Conservation (phyloP, 1,140 invertebrate species). For the Gerris buenoi region DNA sequence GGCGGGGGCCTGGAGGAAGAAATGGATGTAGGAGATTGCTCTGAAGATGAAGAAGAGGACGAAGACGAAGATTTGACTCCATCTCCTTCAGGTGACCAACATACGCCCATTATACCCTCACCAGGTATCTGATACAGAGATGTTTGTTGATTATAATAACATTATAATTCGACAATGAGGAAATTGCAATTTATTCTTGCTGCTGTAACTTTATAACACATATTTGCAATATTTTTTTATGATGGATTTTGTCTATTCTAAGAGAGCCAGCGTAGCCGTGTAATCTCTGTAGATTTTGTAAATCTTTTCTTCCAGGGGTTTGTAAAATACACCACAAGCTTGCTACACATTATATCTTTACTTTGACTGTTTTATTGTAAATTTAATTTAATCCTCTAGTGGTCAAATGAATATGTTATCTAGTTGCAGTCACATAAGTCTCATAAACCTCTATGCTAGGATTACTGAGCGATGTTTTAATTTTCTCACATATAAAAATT, state of each 20-base stretch:
- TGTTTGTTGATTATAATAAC: not conserved
- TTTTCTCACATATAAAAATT: too few species aligned
- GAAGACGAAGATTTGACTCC: constrained; percentile 19
- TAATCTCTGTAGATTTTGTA: not conserved
- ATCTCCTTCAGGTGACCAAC: constrained; percentile 15
- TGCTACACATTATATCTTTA: too few species aligned
- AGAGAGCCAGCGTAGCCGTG: too few species aligned
- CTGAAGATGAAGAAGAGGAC: constrained; percentile 25
- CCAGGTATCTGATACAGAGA: constrained; percentile 9
- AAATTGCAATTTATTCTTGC: not conserved
- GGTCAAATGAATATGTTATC: too few species aligned
- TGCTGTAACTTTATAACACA: not conserved
- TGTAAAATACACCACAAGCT: too few species aligned
- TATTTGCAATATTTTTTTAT: not conserved
- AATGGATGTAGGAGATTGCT: constrained; percentile 31
- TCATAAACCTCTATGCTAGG: too few species aligned
- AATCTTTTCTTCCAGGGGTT: not conserved
- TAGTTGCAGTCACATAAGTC: too few species aligned
- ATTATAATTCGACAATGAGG: not conserved
- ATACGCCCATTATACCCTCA: constrained; percentile 16
- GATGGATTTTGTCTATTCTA: too few species aligned
- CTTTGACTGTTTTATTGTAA: too few species aligned
- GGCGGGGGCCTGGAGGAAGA: constrained; percentile 27
- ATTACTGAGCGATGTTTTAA: too few species aligned
- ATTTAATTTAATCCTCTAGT: too few species aligned